Conservation (phyloP, 2,797 vertebrate species). For the Jordanella pulchra region DNA sequence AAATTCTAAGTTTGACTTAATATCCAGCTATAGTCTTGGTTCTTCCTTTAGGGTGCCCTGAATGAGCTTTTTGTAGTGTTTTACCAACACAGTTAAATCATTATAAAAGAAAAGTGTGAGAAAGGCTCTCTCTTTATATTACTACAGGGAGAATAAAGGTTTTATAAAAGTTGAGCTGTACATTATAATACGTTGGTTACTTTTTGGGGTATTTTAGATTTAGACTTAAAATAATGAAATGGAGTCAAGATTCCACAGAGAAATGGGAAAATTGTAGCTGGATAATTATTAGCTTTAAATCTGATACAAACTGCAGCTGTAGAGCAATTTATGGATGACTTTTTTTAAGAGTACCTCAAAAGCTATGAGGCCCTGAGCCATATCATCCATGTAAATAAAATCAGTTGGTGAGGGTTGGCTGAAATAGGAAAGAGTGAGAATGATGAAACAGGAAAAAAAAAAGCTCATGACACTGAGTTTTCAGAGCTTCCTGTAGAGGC, state of each 20-base stretch:
- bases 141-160: neutral
- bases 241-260: neutral
- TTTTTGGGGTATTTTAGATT: neutral
- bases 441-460: slow-evolving; percentile 35
- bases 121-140: neutral
- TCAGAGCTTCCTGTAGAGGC: slow-evolving; percentile 46
- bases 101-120: neutral
- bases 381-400: neutral
- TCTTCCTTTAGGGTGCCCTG: neutral
- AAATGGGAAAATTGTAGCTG: neutral
- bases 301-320: neutral
- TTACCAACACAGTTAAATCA: neutral
- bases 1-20: neutral
- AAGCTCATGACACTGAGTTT: slow-evolving; percentile 58
- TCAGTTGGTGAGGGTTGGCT: neutral
- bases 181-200: neutral
- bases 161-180: neutral
- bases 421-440: slow-evolving; percentile 9
- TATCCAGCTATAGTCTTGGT: neutral
- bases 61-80: neutral
- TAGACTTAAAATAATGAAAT: neutral
- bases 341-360: neutral
- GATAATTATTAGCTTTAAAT: neutral
- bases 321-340: neutral
- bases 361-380: neutral